phyloP scores from a whole-genome alignment of 2,888 invertebrate species.

The Mechanitis messenoides region DNA sequence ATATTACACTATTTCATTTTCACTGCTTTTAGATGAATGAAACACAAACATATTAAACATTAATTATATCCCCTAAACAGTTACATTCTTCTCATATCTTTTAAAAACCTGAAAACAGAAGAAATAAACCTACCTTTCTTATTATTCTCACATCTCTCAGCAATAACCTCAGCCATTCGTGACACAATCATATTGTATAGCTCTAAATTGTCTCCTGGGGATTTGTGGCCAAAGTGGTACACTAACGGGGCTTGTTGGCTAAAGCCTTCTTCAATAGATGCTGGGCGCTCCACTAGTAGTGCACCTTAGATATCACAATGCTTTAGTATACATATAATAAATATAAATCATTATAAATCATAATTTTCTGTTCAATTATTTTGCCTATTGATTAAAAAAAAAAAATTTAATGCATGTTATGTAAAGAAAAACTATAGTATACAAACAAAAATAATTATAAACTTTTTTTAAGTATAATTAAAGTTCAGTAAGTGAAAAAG shows the following conservation, averaged over 20 bases:
- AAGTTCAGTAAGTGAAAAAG: no score
- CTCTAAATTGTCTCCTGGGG: conserved; percentile 84
- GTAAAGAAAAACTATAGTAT: no score
- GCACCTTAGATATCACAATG: conserved; percentile 75
- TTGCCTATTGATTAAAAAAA: no score
- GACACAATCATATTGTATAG: conserved; percentile 90
- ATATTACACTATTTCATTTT: background rate
- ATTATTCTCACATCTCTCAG: conserved; percentile 89
- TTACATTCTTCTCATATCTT: no score
- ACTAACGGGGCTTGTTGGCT: conserved; percentile 94
- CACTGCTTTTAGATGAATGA: no score
- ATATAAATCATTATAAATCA: background rate
- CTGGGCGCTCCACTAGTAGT: conserved; percentile 92
- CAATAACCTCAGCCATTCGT: conserved; percentile 89
- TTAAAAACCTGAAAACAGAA: no score
- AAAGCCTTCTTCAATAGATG: conserved; percentile 96
- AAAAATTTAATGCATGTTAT: no score
- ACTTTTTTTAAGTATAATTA: no score
- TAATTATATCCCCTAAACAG: no score
- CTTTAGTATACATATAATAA: background rate
- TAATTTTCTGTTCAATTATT: no score
- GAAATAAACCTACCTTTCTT: conserved; percentile 81
- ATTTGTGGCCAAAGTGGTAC: conserved; percentile 94
- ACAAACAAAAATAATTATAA: no score
- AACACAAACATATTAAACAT: no score